Percentiles rank a stretch among this genome's conserved stretches.
Conservation (phyloP, 2,888 invertebrate genomes). For the Megastigmus dorsalis region DNA sequence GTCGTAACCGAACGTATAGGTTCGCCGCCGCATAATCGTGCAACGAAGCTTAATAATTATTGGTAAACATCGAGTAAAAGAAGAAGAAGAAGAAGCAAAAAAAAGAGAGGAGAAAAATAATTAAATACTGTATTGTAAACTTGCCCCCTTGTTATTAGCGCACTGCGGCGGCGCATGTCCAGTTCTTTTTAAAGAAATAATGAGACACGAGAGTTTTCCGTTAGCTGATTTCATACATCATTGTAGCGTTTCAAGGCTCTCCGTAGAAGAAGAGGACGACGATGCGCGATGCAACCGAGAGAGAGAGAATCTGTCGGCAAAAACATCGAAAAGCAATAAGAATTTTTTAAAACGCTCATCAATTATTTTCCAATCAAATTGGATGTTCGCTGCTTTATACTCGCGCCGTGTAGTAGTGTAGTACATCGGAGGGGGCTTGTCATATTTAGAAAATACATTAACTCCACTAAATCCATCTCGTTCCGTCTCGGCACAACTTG, state of each 20-base stretch:
- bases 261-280: too few species aligned
- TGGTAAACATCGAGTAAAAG: too few species aligned
- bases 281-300: slow-evolving; percentile 21
- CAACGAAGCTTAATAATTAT: too few species aligned
- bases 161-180: background rate
- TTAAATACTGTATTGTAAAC: slow-evolving; percentile 14
- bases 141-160: slow-evolving; percentile 8
- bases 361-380: slow-evolving; percentile 30
- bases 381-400: background rate
- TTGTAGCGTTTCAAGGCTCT: slow-evolving; percentile 16
- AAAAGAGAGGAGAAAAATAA: slow-evolving; percentile 12
- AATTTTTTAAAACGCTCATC: slow-evolving; percentile 17
- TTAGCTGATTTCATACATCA: slow-evolving; percentile 47
- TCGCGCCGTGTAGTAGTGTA: too few species aligned
- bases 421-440: too few species aligned
- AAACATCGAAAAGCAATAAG: slow-evolving; percentile 27
- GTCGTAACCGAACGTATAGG: too few species aligned
- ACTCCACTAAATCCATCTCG: too few species aligned
- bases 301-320: too few species aligned
- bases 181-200: slow-evolving; percentile 23
- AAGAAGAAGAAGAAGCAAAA: too few species aligned
- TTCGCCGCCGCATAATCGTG: too few species aligned
- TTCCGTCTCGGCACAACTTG: too few species aligned
- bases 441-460: too few species aligned
- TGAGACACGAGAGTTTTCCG: slow-evolving; percentile 41